Conservation (phyloP, 2,113 vertebrate species). For the Tragelaphus strepsiceros region DNA sequence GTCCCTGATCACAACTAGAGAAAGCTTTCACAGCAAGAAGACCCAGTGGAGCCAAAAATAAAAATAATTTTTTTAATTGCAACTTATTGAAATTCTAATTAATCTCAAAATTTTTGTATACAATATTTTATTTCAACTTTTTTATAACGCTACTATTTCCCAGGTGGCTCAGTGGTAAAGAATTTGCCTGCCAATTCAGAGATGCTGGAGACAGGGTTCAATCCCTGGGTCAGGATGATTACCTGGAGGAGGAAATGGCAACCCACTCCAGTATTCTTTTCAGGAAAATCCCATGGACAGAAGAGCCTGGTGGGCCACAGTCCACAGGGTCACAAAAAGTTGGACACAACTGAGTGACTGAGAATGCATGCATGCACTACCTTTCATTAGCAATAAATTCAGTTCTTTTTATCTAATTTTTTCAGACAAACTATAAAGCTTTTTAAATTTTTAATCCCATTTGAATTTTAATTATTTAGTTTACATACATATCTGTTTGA, state of each 20-base stretch:
- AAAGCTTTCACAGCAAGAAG: background rate
- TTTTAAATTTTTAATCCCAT: background rate
- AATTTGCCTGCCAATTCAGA: background rate
- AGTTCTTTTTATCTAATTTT: background rate
- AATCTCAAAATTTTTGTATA: background rate
- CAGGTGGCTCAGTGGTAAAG: background rate
- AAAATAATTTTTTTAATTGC: background rate
- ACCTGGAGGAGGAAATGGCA: background rate
- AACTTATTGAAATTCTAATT: background rate
- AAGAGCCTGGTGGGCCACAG: background rate
- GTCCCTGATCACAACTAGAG: background rate
- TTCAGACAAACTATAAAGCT: background rate
- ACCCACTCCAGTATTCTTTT: background rate
- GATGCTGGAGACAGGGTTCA: background rate
- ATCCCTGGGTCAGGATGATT: background rate
- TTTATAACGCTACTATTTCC: background rate
- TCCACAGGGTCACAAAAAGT: background rate
- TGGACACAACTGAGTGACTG: background rate
- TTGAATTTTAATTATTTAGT: constrained; percentile 1
- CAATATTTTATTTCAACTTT: background rate
- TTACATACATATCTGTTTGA: background rate
- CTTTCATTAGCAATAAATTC: background rate
- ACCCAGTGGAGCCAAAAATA: background rate
- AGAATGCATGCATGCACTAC: background rate
- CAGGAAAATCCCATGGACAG: background rate